A percentile compares a stretch with the other conserved stretches of the same genome.
Evolutionary conservation across 2,113 vertebrate genomes (phyloP).

Genomic region (Oreochromis aureus): DNA sequence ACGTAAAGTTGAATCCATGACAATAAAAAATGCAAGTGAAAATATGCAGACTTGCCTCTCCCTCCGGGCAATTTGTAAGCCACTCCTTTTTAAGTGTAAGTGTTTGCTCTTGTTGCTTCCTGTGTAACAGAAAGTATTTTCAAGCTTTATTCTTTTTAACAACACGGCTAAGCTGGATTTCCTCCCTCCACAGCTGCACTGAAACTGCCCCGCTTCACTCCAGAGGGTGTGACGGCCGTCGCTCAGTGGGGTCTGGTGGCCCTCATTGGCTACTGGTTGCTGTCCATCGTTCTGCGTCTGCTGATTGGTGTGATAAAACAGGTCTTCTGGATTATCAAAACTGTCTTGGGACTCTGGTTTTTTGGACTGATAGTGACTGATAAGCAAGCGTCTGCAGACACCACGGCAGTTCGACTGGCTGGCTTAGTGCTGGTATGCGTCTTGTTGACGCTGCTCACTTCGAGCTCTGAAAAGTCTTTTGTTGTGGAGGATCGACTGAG

Average conservation of each 20-base stretch:
- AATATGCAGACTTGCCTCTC: constrained; percentile 13
- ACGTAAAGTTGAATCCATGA: background rate
- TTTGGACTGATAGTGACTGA: constrained; percentile 69
- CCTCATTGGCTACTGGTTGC: constrained; percentile 70
- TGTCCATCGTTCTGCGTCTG: constrained; percentile 60
- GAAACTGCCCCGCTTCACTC: constrained; percentile 67
- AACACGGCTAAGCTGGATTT: background rate
- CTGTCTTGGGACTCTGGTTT: constrained; percentile 56
- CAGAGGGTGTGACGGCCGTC: constrained; percentile 65
- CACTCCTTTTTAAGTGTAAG: background rate
- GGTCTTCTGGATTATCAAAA: constrained; percentile 72
- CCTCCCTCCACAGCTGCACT: constrained; percentile 40
- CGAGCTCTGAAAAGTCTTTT: constrained; percentile 23
- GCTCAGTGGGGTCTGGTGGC: constrained; percentile 71
- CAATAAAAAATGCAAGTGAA: background rate
- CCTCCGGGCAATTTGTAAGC: background rate
- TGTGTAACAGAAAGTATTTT: background rate
- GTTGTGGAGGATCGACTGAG: constrained; percentile 54
- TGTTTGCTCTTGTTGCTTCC: background rate
- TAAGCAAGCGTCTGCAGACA: constrained; percentile 28
- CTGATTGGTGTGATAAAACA: constrained; percentile 44
- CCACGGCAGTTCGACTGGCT: constrained; percentile 55
- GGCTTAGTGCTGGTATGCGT: constrained; percentile 61
- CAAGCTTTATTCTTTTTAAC: background rate
- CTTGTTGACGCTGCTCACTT: constrained; percentile 48